These are phyloP conservation scores for Exephanes ischioxanthus DNA, from an alignment of 2,888 invertebrate genomes.

Conservation along the genomic window DNA sequence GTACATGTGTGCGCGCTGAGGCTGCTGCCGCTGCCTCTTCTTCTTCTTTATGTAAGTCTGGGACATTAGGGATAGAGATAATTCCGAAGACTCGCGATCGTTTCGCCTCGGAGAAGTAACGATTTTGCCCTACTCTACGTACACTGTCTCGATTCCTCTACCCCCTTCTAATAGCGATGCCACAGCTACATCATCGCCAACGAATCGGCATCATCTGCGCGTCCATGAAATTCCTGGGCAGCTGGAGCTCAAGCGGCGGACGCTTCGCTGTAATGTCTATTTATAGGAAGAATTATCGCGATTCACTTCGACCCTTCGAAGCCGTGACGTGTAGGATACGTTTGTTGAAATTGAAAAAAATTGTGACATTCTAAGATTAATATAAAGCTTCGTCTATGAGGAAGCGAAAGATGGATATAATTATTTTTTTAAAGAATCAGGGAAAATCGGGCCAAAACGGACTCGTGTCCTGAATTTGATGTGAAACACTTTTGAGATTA, in stretches of 20 bases:
- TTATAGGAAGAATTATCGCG: slow-evolving; percentile 43
- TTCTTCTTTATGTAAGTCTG: slow-evolving; percentile 54
- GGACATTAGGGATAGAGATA: slow-evolving; percentile 59
- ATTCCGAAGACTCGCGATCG: slow-evolving; percentile 58
- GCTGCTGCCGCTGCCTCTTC: slow-evolving; percentile 12
- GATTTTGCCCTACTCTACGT: slow-evolving; percentile 65
- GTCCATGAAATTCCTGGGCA: slow-evolving; percentile 61
- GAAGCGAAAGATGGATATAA: background rate
- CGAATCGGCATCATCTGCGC: slow-evolving; percentile 41
- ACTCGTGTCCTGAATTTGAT: background rate
- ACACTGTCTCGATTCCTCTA: slow-evolving; percentile 45
- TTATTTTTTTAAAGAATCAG: background rate
- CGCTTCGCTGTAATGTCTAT: slow-evolving; percentile 17
- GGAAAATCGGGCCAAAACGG: background rate
- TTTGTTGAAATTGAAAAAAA: background rate
- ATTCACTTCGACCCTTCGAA: slow-evolving; percentile 36
- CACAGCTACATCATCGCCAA: slow-evolving; percentile 24
- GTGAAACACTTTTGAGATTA: background rate
- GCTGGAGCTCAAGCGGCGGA: slow-evolving; percentile 29
- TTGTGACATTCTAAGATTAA: background rate
- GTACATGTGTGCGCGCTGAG: slow-evolving; percentile 1
- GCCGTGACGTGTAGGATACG: background rate
- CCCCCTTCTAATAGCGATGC: slow-evolving; percentile 26
- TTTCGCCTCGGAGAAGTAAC: slow-evolving; percentile 55
- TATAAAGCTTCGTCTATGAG: too few species aligned